phyloP scores from a whole-genome alignment of 2,797 vertebrate species.

The Anguilla obscura region DNA sequence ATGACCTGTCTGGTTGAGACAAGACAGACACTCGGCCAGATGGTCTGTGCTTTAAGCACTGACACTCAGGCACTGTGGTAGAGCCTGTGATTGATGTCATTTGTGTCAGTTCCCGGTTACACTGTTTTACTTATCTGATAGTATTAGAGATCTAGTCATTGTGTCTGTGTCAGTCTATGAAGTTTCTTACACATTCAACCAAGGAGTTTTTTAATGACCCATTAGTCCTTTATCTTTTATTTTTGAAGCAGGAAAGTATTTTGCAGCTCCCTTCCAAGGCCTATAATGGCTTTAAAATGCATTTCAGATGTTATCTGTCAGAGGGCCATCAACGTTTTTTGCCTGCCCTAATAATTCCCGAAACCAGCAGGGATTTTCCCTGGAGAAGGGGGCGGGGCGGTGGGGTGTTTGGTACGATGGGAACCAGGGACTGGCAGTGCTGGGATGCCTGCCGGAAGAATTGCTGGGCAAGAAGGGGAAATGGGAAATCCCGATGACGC shows the following conservation, averaged over 20 bases:
- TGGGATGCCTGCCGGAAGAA: neutral
- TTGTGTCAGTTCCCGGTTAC: neutral
- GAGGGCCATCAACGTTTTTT: slow-evolving; percentile 21
- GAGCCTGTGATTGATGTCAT: neutral
- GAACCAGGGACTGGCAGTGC: neutral
- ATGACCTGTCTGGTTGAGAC: neutral
- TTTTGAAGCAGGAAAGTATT: slow-evolving; percentile 46
- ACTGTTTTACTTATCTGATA: neutral
- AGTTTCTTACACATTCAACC: slow-evolving; percentile 42
- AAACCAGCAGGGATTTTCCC: neutral
- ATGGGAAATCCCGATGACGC: slow-evolving; percentile 11
- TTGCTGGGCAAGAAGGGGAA: neutral
- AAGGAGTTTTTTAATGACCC: neutral
- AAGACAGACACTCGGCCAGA: neutral
- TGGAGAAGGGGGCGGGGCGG: neutral
- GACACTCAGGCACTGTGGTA: neutral
- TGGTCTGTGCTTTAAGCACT: neutral
- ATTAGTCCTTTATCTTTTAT: slow-evolving; percentile 11
- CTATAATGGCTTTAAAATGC: slow-evolving; percentile 38
- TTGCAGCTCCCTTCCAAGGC: slow-evolving; percentile 32
- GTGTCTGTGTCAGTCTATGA: neutral
- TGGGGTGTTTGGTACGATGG: neutral
- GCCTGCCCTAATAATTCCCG: neutral
- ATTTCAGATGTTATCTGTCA: slow-evolving; percentile 42
- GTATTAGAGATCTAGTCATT: neutral